Base-by-base conservation (phyloP, 37 sponge, comb jelly and placozoan species). In the Halichondria panicea region DNA sequence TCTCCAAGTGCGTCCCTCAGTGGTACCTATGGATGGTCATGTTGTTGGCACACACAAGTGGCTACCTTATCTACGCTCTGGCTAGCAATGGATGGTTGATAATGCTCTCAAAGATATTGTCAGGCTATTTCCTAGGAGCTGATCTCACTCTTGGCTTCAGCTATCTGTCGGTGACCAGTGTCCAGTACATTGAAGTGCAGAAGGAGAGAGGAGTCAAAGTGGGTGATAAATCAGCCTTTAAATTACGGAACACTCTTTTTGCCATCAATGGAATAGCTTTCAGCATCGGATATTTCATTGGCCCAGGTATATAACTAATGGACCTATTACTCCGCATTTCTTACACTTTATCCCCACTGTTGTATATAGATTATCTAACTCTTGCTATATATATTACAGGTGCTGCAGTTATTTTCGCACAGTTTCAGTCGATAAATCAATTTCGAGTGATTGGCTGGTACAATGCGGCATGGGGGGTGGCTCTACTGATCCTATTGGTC, bases 51-150 rank as follows among this genome's bases (percentile, higher is more conserved):
- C 11, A 38, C 28, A 28, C 63, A 4, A 35, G 30, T 36, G 71
- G 71, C 19, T 36, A 56, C 27, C 40, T 70, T 6, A 6, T 80
- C 0, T 80, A 80, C 55, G 71, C 57, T 1, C 9, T 44, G 8
- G 71, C 71, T 41, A 34, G 13, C 18, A 27, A 22, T 44, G 71
- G 71, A 30, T 70, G 71, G 81, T 71, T 80, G 81, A 55, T 80
- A 22, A 3, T 71, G 9, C 36, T 80, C 2, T 62, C 58, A 1
- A 38, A 64, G 38, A 43, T 80, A 25, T n/a, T 69, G 4, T 56
- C 50, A 18, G 81, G 81, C 4, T 0, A 44, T 28, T 42, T 25
- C 30, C 21, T 60, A 27, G 71, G 81, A 31, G 4, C 4, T 8
- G 3, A 4, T 19, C 15, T 2, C 7, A 28, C 34, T 2, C 4